Base-by-base conservation (phyloP, 2,113 vertebrate genomes). In the Psittacus erithacus region DNA sequence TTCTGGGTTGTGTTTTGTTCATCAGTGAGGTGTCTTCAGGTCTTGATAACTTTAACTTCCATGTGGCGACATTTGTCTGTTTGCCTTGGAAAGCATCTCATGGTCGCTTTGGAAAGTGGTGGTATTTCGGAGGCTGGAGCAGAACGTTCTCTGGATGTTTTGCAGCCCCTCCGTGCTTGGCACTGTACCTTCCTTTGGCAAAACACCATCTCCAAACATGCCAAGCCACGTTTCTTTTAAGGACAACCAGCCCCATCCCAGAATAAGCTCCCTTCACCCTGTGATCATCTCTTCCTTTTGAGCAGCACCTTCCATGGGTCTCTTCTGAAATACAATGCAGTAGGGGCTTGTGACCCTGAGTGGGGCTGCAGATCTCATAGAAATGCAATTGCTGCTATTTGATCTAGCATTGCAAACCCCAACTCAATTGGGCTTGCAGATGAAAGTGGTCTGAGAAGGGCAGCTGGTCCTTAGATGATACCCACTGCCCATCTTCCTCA, bases 61-160 rank as follows among this genome's bases (percentile, higher is more conserved):
- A 2, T 0, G 1, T 46, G 50, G 22, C 0, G 24, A 43, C 14
- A 10, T 88, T 31, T 29, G 5, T 35, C 18, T 19, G 0, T 86
- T 88, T 69, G 6, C 52, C 25, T 73, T 25, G 38, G 53, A 24
- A 74, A 78, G 44, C 1, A 4, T 7, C 23, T 82, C 19, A 0
- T 31, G 28, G 27, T 6, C 0, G 0, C 17, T 67, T 67, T 41
- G 52, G 63, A 43, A 86, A 90, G 33, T 44, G 63, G 46, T 47
- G 27, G 18, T 9, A 22, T 43, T 29, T 47, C 46, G 67, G 52
- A 82, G 17, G 11, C 14, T 2, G 63, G 55, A 74, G 33, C 23
- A 65, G 31, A 15, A 62, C 17, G 33, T 43, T 24, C 10, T 75
- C 19, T 71, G 49, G n/a, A 12, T 4, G 24, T 41, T 20, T 85